phyloP scores from a whole-genome alignment of 2,113 vertebrate species.

The Tenebrosternarchus preto region DNA sequence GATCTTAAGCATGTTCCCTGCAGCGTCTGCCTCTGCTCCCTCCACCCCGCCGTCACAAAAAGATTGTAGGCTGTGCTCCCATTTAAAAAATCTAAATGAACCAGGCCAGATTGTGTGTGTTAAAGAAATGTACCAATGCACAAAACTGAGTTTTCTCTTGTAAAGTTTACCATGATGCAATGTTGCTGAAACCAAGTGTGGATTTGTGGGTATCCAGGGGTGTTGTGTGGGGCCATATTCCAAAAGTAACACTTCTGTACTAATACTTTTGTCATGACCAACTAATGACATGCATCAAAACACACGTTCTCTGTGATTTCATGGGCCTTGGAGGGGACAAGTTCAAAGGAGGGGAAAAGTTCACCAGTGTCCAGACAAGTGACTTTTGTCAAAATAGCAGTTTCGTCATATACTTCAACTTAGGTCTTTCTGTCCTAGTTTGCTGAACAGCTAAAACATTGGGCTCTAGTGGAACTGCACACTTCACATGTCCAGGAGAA shows the following conservation, averaged over 20 bases:
- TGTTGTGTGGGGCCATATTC: slow-evolving; percentile 2
- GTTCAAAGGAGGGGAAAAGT: slow-evolving; percentile 50
- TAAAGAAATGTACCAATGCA: not conserved
- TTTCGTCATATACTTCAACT: slow-evolving; percentile 38
- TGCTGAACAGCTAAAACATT: slow-evolving; percentile 2
- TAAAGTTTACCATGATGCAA: slow-evolving; percentile 46
- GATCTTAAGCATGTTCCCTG: no score
- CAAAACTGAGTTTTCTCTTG: slow-evolving; percentile 13
- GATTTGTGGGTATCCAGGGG: slow-evolving; percentile 2
- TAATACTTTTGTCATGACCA: slow-evolving; percentile 34
- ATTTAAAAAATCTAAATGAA: not conserved
- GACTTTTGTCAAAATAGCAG: slow-evolving; percentile 47
- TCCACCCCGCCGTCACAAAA: not conserved
- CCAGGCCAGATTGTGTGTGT: not conserved
- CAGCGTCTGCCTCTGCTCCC: no score
- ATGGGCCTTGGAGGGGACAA: slow-evolving; percentile 28
- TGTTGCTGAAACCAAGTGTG: slow-evolving; percentile 10
- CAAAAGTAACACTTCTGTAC: slow-evolving; percentile 21
- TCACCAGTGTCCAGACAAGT: slow-evolving; percentile 31
- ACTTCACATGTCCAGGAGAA: not conserved
- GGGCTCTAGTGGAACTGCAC: not conserved
- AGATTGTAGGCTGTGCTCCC: not conserved
- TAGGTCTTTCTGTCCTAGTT: slow-evolving; percentile 15
- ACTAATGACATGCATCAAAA: slow-evolving; percentile 11
- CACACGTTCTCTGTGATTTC: slow-evolving; percentile 25